Evolutionary conservation across 2,113 vertebrate genomes (phyloP), one percentile per base, ranked within the genome.

Genomic region (Atrichornis clamosus): DNA sequence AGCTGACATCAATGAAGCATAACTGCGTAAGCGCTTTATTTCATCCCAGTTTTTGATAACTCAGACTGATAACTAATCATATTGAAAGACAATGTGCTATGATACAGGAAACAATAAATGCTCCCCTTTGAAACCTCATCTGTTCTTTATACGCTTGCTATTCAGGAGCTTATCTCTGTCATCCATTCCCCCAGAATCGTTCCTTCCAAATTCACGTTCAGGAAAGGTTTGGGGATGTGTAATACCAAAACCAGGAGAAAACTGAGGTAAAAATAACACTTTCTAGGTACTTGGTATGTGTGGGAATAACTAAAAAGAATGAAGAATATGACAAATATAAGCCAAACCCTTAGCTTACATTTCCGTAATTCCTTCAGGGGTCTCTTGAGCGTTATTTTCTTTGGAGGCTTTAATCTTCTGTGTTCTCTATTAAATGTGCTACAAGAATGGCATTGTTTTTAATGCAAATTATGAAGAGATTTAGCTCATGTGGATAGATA

Each of bases 41-140:
- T 98, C 96, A 97, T 95, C 96, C 91, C 89, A 81, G 78, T 96
- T 98, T 97, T 97, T 97, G 96, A 97, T 97, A 98, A 98, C 90
- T 94, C 90, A 96, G 94, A 94, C 97, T 96, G 97, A 98, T 97
- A 97, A 97, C 97, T 98, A 98, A 98, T 97, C 97, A 97, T 96
- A 97, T 93, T n/a, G 50, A 96, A 93, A 97, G 96, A 98, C 97
- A 98, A 97, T 96, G 90, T 95, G 77, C 94, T 96, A 79, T 87
- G 90, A 96, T 94, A 94, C 84, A 97, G 94, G 96, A 98, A 97
- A 98, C 93, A 98, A 96, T 96, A 97, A 98, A 97, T 88, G 93
- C 56, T 97, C 89, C 81, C 84, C 82, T 97, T 97, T 96, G 95
- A 98, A 98, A 97, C 93, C 59, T 90, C 94, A 84, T 97, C 95